Evolutionary conservation across 2,113 vertebrate genomes (phyloP), one percentile per base, ranked within the genome.

Genomic region (Thryonomys swinderianus): DNA sequence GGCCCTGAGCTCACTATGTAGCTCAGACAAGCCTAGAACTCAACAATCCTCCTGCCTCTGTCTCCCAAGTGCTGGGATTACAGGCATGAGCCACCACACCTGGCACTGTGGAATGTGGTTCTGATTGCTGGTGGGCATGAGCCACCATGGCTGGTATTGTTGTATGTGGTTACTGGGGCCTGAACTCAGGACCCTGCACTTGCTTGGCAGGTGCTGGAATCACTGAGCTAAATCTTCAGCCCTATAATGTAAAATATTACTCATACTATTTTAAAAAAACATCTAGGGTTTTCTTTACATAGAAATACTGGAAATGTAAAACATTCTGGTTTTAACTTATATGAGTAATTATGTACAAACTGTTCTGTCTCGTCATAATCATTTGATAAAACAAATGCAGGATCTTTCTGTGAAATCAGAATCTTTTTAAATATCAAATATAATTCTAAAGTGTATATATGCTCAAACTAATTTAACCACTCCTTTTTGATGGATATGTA

Each of bases 241-340:
- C n/a, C n/a, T n/a, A n/a, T n/a, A n/a, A n/a, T n/a, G n/a, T n/a
- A 76, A 94, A 86, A 71, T 78, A 32, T 76, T 89, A 20, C 79
- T 48, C 32, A 57, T 66, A 76, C 32, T 62, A 85, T 67, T 67
- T 89, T n/a, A 94, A 96, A 93, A 87, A 74, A 30, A 79, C 79
- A 34, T 67, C 10, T 87, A 21, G 7, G 10, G 10, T 74, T 84
- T 93, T 86, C 37, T 45, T 80, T 62, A 84, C 17, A 74, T 16
- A 84, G 23, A 59, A 71, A 20, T 61, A 71, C 10, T 86, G 51
- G 30, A 42, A 90, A 90, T 86, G 42, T 4, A 81, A 91, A 53
- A 51, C 25, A 62, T 57, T 45, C 7, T 61, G 34, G 27, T 93
- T 90, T 86, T 86, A 85, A 93, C 8, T 40, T 59, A 78, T 9